phyloP scores from a whole-genome alignment of 2,113 vertebrate genomes.

The Mobula hypostoma region DNA sequence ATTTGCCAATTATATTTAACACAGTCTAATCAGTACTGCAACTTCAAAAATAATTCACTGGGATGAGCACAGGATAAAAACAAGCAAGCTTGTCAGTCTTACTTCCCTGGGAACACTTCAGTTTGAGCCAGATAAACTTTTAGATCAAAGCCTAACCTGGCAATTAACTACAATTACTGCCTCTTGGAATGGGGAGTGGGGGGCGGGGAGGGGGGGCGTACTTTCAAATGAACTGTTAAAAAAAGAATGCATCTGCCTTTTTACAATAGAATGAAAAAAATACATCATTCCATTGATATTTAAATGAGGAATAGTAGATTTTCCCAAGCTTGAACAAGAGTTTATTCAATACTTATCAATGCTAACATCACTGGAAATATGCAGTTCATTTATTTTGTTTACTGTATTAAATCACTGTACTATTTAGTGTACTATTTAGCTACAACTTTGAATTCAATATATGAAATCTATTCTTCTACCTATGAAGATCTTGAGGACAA shows the following conservation, averaged over 20 bases:
- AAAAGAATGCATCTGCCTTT: background rate
- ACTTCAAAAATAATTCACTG: constrained; percentile 25
- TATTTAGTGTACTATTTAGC: background rate
- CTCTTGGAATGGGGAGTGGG: background rate
- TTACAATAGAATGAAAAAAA: background rate
- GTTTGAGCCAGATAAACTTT: background rate
- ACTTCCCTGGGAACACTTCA: background rate
- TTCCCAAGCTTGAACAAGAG: background rate
- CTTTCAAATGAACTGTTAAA: too few species aligned
- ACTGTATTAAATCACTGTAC: background rate
- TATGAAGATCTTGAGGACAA: background rate
- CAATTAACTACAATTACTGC: background rate
- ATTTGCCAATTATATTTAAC: constrained; percentile 4
- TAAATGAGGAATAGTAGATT: background rate
- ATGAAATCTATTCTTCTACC: background rate
- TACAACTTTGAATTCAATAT: background rate
- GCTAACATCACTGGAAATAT: background rate
- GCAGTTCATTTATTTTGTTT: background rate
- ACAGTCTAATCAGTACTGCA: background rate
- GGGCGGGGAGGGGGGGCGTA: too few species aligned
- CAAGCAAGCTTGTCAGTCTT: background rate
- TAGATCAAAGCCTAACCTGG: background rate
- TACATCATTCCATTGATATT: too few species aligned
- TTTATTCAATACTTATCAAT: background rate
- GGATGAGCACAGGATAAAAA: background rate